Conservation (phyloP, 1,140 invertebrate genomes). For the Dendroctonus ponderosae region DNA sequence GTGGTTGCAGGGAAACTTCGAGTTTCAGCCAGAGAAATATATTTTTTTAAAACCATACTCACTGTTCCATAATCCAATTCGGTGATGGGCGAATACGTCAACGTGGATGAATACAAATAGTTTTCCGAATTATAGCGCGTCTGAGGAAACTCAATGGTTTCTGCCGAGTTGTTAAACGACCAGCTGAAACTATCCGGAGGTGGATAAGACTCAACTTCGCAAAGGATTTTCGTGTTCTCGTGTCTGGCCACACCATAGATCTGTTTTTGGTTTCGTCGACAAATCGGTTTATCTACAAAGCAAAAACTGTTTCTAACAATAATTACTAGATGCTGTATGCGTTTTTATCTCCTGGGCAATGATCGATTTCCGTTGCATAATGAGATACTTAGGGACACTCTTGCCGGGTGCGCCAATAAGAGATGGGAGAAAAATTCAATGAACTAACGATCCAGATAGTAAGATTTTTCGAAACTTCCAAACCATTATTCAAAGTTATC, state of each 20-base stretch:
- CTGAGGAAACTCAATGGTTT: slow-evolving; percentile 72
- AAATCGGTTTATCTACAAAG: slow-evolving; percentile 79
- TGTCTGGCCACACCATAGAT: slow-evolving; percentile 82
- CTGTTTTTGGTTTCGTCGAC: slow-evolving; percentile 71
- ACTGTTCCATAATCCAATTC: slow-evolving; percentile 73
- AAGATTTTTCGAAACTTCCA: no score
- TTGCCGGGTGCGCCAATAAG: no score
- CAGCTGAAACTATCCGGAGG: slow-evolving; percentile 80
- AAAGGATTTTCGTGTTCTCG: slow-evolving; percentile 76
- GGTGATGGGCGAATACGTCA: slow-evolving; percentile 76
- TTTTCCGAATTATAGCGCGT: slow-evolving; percentile 60
- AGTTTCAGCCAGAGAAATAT: background rate
- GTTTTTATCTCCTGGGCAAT: no score
- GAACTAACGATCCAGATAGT: no score
- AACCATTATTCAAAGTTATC: no score
- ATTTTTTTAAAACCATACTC: background rate
- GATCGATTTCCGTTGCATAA: no score
- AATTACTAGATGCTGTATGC: no score
- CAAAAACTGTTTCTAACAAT: no score
- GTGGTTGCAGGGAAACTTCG: no score
- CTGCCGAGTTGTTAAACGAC: slow-evolving; percentile 86
- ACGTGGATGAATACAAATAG: slow-evolving; percentile 64
- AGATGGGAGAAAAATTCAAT: no score
- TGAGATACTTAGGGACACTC: no score
- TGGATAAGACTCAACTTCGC: slow-evolving; percentile 84